These are phyloP conservation scores for Hiodon tergisus DNA, from an alignment of 2,113 vertebrate genomes.

Conservation along the genomic window DNA sequence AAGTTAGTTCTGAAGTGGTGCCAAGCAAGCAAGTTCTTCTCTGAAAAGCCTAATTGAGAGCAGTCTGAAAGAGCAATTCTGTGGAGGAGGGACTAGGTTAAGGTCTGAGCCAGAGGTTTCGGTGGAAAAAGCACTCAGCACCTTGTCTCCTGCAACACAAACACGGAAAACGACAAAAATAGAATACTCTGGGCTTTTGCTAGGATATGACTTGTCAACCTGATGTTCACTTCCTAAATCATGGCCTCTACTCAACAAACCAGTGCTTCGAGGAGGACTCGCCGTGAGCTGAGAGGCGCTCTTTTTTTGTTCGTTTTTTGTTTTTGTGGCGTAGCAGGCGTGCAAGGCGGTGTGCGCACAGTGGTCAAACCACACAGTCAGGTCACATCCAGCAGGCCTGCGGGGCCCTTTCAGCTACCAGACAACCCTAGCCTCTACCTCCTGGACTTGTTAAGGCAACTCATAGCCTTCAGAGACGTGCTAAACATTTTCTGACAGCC, in stretches of 20 bases:
- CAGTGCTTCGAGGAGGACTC: not conserved
- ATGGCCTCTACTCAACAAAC: slow-evolving; percentile 9
- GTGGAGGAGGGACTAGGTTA: slow-evolving; percentile 31
- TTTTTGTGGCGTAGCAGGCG: too few species aligned
- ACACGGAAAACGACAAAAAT: slow-evolving; percentile 29
- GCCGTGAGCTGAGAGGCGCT: not conserved
- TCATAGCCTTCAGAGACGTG: slow-evolving; percentile 48
- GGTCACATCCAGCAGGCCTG: not conserved
- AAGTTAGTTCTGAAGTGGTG: slow-evolving; percentile 24
- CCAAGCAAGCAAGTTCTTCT: slow-evolving; percentile 36
- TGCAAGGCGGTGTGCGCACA: not conserved
- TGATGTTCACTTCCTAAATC: slow-evolving; percentile 24
- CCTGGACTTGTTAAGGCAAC: slow-evolving; percentile 27
- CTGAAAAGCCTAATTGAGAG: slow-evolving; percentile 38
- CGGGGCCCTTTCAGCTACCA: not conserved
- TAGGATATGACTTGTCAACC: slow-evolving; percentile 25
- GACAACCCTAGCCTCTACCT: not conserved
- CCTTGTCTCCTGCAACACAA: slow-evolving; percentile 23
- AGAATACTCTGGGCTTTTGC: slow-evolving; percentile 21
- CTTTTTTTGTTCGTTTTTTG: too few species aligned
- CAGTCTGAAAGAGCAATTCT: slow-evolving; percentile 33
- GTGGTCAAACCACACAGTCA: not conserved
- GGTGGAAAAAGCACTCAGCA: slow-evolving; percentile 23
- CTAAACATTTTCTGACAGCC: slow-evolving; percentile 56
- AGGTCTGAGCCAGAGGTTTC: slow-evolving; percentile 35